phyloP scores from a whole-genome alignment of 53 echinoderm and acorn worm genomes.

The Apostichopus leukothele region DNA sequence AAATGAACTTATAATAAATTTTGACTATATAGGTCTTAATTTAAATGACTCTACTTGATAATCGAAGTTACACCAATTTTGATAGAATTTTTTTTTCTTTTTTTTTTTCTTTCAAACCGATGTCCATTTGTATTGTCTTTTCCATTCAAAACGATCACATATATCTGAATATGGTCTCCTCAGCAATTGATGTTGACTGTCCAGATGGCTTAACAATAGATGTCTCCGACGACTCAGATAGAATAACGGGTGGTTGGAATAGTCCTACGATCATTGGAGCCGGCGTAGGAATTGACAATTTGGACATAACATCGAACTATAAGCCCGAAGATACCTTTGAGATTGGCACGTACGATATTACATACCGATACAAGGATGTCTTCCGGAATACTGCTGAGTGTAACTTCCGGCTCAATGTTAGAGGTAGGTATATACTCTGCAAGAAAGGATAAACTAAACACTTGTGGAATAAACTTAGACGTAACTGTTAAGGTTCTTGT shows the following conservation, averaged over 20 bases:
- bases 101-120: too few species aligned
- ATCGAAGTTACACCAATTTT: too few species aligned
- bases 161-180: neutral
- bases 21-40: too few species aligned
- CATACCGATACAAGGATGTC: neutral
- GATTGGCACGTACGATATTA: neutral
- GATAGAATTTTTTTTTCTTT: too few species aligned
- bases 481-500: too few species aligned
- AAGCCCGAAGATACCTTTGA: neutral
- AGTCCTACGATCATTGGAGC: neutral
- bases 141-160: too few species aligned
- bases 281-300: neutral
- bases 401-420: neutral
- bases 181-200: constrained; percentile 7
- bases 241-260: neutral
- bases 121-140: too few species aligned
- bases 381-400: neutral
- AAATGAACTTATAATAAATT: too few species aligned
- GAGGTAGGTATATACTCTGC: neutral
- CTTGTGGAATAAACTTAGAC: too few species aligned
- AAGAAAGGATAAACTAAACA: too few species aligned
- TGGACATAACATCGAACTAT: neutral
- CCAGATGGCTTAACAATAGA: neutral
- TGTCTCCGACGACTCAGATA: neutral
- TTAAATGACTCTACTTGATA: too few species aligned